Percentiles rank a stretch among this genome's conserved stretches.
phyloP scores from a whole-genome alignment of 1,140 invertebrate genomes.

The Bacillus rossius region DNA sequence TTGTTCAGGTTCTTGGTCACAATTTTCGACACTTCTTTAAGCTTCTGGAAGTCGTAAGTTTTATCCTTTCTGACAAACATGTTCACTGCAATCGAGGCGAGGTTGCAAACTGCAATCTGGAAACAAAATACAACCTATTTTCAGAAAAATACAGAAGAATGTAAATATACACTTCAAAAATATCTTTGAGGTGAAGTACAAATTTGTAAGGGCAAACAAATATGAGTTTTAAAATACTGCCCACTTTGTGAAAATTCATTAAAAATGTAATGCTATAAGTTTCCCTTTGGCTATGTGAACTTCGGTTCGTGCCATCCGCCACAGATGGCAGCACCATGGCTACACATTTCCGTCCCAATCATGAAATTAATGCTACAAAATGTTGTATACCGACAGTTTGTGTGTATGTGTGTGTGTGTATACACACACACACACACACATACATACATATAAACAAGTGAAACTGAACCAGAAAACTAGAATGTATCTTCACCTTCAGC shows the following conservation, averaged over 20 bases:
- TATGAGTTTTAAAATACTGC: neutral
- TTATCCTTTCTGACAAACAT: slow-evolving; percentile 80
- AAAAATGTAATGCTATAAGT: too few relatives aligned
- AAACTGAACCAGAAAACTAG: too few relatives aligned
- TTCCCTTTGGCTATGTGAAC: too few relatives aligned
- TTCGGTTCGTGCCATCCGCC: too few relatives aligned
- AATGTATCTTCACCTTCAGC: too few relatives aligned
- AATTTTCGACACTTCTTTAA: slow-evolving; percentile 85
- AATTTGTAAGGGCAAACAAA: neutral
- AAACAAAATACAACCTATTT: neutral
- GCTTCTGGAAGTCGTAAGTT: slow-evolving; percentile 84
- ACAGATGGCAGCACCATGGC: too few relatives aligned
- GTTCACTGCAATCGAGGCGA: slow-evolving; percentile 97
- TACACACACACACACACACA: too few relatives aligned
- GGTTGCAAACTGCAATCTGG: slow-evolving; percentile 92
- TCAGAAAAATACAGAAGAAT: neutral
- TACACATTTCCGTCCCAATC: too few relatives aligned
- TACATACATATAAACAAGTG: too few relatives aligned
- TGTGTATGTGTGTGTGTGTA: neutral
- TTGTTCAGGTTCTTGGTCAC: slow-evolving; percentile 93
- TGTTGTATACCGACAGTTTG: too few relatives aligned
- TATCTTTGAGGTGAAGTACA: neutral
- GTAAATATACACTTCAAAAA: neutral
- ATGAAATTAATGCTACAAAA: neutral
- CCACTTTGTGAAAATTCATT: too few relatives aligned